Conservation (phyloP, 2,888 invertebrate species). For the Epirrita christyi region DNA sequence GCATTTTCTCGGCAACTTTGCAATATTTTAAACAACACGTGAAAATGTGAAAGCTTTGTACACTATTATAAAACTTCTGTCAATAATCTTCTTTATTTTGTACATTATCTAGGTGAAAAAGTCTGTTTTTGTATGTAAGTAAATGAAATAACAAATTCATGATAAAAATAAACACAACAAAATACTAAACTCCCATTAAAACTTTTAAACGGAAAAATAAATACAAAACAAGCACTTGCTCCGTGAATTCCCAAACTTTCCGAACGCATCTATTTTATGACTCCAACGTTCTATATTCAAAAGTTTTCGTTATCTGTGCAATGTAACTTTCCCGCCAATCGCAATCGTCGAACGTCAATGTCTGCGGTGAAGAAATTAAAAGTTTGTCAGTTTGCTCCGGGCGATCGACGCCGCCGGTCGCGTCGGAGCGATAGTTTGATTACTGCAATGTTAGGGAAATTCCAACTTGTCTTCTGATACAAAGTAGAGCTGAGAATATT, state of each 20-base stretch:
- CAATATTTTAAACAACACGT: neutral
- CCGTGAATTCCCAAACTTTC: conserved; percentile 42
- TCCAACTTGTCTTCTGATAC: conserved; percentile 37
- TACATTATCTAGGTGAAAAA: neutral
- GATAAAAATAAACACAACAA: conserved; percentile 21
- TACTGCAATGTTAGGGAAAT: conserved; percentile 47
- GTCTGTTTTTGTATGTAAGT: neutral
- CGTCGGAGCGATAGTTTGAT: conserved; percentile 53
- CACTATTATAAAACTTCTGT: no score
- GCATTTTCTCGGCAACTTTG: no score
- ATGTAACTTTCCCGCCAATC: conserved; percentile 80
- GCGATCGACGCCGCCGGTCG: conserved; percentile 70
- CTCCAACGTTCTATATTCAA: conserved; percentile 59
- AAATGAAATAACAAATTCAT: conserved; percentile 3
- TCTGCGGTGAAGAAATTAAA: conserved; percentile 79
- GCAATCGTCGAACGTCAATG: conserved; percentile 74
- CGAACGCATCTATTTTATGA: conserved; percentile 59
- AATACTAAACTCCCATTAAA: conserved; percentile 32
- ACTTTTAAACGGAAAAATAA: conserved; percentile 32
- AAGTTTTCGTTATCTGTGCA: conserved; percentile 72
- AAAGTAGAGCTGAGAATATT: conserved; percentile 19
- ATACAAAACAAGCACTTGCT: conserved; percentile 33
- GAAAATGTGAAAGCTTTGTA: no score
- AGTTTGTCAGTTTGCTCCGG: conserved; percentile 75
- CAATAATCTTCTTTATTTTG: neutral